Base-by-base conservation (phyloP, 2,888 invertebrate species). In the Epinotia ramella region DNA sequence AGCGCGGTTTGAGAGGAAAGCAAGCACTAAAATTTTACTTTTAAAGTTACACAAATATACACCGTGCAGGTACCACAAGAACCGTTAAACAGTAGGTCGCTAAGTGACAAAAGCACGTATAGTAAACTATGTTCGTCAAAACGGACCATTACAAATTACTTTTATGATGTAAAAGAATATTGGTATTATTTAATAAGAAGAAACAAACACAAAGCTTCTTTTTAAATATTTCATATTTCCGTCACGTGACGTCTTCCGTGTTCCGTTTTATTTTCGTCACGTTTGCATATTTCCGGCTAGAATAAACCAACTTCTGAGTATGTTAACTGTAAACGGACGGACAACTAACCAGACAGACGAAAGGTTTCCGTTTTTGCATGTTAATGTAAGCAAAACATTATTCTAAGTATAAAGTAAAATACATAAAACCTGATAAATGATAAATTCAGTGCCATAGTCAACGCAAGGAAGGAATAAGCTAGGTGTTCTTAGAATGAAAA, bases 401-500 rank as follows among this genome's bases (percentile, higher is more conserved):
- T 40, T 9, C 40, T 40, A 40, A 9, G 40, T 40, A n/a, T n/a
- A n/a, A n/a, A n/a, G n/a, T n/a, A n/a, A n/a, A n/a, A n/a, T 63
- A 18, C 18, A 56, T 28, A 28, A 28, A 3, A 2, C 24, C 2
- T 3, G 24, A 3, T 28, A 2, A 18, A 11, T 28, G 28, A 33
- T 53, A 65, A 65, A 33, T 49, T 20, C 16, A 56, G 56, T 63
- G 68, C 59, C 40, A 46, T 70, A 70, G 60, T 18, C 33, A 66
- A 76, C 85, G 82, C 82, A 84, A 85, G 86, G 84, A 81, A 78
- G 77, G 67, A 85, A 86, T 86, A 90, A 86, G 89, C 90, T 79
- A 91, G 91, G 84, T 86, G 88, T 87, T 86, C 28, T 53, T 0
- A 56, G 18, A 94, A 94, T 94, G 89, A 94, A 94, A 94, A 93